Evolutionary conservation across 2,888 invertebrate genomes (phyloP).

Genomic region (Biston stratarius): DNA sequence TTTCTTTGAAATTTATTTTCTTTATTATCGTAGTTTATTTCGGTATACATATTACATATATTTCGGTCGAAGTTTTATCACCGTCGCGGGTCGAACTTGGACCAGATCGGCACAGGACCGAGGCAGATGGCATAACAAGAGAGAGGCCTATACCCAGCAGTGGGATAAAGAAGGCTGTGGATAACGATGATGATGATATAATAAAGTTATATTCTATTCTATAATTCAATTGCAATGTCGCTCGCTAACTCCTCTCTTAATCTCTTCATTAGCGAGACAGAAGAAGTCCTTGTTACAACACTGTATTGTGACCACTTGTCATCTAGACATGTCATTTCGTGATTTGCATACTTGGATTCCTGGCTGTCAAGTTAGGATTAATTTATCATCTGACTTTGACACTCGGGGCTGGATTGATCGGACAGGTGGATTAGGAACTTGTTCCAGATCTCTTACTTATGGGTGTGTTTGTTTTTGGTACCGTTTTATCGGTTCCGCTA

Average conservation of each 20-base stretch:
- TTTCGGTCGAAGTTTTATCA: no score
- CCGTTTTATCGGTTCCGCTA: not conserved
- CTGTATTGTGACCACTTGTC: conserved; percentile 45
- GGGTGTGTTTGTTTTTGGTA: conserved; percentile 3
- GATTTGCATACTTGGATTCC: conserved; percentile 43
- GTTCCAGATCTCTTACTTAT: conserved; percentile 17
- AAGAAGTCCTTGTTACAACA: conserved; percentile 39
- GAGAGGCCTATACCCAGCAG: no score
- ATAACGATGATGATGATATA: no score
- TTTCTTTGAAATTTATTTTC: no score
- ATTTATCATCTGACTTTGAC: conserved; percentile 40
- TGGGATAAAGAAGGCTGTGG: no score
- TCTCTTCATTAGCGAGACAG: conserved; percentile 27
- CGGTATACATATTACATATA: no score
- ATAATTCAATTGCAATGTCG: conserved; percentile 3
- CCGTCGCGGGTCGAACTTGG: no score
- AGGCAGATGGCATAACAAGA: no score
- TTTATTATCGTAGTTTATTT: no score
- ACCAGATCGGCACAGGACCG: no score
- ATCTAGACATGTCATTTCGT: conserved; percentile 26
- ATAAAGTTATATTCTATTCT: not conserved
- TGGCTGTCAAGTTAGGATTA: conserved; percentile 48
- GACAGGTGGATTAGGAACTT: conserved; percentile 50
- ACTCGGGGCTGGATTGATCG: conserved; percentile 40
- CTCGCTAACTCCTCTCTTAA: conserved; percentile 13